Conservation (phyloP, 2,113 vertebrate species). For the Cromileptes altivelis region DNA sequence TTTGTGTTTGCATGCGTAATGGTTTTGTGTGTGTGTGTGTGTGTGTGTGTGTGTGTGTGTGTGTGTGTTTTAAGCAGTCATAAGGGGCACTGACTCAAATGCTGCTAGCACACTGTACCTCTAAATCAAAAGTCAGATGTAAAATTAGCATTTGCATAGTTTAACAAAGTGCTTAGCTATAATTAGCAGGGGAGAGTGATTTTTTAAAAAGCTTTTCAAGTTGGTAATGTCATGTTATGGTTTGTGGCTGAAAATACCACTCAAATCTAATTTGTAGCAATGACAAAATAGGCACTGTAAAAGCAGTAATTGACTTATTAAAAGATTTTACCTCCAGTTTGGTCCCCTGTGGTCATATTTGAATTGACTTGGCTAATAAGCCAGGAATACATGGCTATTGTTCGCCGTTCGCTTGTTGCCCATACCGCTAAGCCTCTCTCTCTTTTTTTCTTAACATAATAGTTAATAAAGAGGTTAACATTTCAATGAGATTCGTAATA, state of each 20-base stretch:
- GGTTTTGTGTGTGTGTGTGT: neutral
- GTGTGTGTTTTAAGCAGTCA: slow-evolving; percentile 12
- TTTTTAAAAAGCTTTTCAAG: slow-evolving; percentile 62
- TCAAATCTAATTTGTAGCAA: slow-evolving; percentile 69
- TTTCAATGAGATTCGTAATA: slow-evolving; percentile 75
- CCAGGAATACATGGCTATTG: slow-evolving; percentile 53
- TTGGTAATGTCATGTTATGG: slow-evolving; percentile 65
- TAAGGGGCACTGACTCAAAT: slow-evolving; percentile 49
- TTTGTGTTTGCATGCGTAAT: neutral
- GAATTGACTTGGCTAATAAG: slow-evolving; percentile 74
- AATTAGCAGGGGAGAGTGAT: slow-evolving; percentile 27
- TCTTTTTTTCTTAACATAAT: slow-evolving; percentile 36
- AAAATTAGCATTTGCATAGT: slow-evolving; percentile 68
- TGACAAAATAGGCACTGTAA: slow-evolving; percentile 62
- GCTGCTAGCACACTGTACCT: slow-evolving; percentile 42
- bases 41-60: neutral
- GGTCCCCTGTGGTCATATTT: slow-evolving; percentile 64
- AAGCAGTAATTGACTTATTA: slow-evolving; percentile 79
- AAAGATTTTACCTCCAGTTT: slow-evolving; percentile 67
- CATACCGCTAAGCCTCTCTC: slow-evolving; percentile 52
- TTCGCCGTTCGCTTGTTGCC: slow-evolving; percentile 15
- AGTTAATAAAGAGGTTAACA: slow-evolving; percentile 75
- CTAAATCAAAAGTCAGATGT: slow-evolving; percentile 69
- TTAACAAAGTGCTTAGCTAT: slow-evolving; percentile 37
- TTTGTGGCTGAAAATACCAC: slow-evolving; percentile 63